phyloP scores from a whole-genome alignment of 2,888 invertebrate species.

The Orchestes rusci region DNA sequence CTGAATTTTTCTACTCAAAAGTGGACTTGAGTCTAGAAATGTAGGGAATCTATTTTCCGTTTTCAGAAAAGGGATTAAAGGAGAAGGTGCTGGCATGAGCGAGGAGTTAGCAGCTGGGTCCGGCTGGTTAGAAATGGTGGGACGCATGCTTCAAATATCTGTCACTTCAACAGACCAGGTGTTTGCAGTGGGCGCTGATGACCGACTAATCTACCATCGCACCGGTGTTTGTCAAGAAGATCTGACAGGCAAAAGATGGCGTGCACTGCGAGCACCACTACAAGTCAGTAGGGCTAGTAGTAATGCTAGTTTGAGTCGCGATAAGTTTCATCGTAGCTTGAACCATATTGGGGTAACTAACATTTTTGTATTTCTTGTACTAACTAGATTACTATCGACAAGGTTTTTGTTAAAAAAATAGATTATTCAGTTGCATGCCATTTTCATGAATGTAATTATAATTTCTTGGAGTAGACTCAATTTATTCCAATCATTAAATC shows the following conservation, averaged over 20 bases:
- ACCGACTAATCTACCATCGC: slow-evolving; percentile 74
- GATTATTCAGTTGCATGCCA: too few species aligned
- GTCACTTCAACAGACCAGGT: slow-evolving; percentile 80
- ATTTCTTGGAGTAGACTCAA: too few species aligned
- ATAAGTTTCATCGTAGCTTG: slow-evolving; percentile 54
- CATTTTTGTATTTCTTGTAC: not conserved
- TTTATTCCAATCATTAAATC: too few species aligned
- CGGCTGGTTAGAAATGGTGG: slow-evolving; percentile 87
- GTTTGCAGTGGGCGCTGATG: slow-evolving; percentile 77
- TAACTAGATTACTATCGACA: too few species aligned
- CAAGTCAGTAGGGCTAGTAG: slow-evolving; percentile 79
- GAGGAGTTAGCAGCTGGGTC: slow-evolving; percentile 72
- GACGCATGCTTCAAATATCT: slow-evolving; percentile 74
- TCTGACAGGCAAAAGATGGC: slow-evolving; percentile 84
- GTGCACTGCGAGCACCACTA: slow-evolving; percentile 68
- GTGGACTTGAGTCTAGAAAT: too few species aligned
- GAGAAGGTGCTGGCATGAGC: slow-evolving; percentile 61
- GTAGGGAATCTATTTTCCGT: not conserved
- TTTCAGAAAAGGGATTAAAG: slow-evolving; percentile 44
- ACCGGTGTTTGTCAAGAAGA: slow-evolving; percentile 67
- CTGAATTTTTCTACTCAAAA: too few species aligned
- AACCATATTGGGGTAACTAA: slow-evolving; percentile 48
- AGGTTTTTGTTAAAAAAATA: too few species aligned
- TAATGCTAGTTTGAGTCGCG: slow-evolving; percentile 55
- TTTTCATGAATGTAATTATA: too few species aligned